Conservation (phyloP, 1,140 invertebrate species). For the Scaptomyza montana region DNA sequence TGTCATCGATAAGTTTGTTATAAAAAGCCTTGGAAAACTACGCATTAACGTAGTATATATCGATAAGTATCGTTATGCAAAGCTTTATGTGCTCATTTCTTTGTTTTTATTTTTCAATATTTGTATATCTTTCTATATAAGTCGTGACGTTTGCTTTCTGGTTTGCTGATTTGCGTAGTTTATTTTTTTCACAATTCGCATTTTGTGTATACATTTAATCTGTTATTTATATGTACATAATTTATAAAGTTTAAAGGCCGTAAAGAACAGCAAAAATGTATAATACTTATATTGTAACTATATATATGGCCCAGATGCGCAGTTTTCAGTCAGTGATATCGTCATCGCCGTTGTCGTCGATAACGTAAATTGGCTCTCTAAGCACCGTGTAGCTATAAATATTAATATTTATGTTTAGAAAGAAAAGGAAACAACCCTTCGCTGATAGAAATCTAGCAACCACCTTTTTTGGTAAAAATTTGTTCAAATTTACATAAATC, state of each 20-base stretch:
- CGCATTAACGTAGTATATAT: conserved; percentile 6
- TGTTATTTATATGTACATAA: conserved; percentile 56
- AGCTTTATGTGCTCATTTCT: conserved; percentile 45
- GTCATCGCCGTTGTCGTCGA: not conserved
- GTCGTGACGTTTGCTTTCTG: conserved; percentile 40
- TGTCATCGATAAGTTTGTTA: conserved; percentile 1
- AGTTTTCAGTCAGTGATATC: conserved; percentile 5
- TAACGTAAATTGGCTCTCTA: not conserved
- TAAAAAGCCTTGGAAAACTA: not conserved
- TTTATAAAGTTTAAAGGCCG: conserved; percentile 42
- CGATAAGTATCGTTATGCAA: conserved; percentile 32
- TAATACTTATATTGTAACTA: not conserved
- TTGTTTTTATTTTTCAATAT: conserved; percentile 13
- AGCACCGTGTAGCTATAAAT: conserved; percentile 9
- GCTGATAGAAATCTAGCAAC: conserved; percentile 19
- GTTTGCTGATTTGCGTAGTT: conserved; percentile 10
- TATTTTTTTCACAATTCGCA: conserved; percentile 6
- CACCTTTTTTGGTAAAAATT: conserved; percentile 37
- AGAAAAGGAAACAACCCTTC: conserved; percentile 26
- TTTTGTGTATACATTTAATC: conserved; percentile 4
- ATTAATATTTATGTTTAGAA: not conserved
- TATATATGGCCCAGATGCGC: conserved; percentile 7
- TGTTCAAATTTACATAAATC: conserved; percentile 41
- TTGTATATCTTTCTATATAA: conserved; percentile 18
- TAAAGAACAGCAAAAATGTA: conserved; percentile 6